Evolutionary conservation across 2,888 invertebrate species (phyloP), one percentile per base, ranked within the genome.

Genomic region (Oasisia sp.): DNA sequence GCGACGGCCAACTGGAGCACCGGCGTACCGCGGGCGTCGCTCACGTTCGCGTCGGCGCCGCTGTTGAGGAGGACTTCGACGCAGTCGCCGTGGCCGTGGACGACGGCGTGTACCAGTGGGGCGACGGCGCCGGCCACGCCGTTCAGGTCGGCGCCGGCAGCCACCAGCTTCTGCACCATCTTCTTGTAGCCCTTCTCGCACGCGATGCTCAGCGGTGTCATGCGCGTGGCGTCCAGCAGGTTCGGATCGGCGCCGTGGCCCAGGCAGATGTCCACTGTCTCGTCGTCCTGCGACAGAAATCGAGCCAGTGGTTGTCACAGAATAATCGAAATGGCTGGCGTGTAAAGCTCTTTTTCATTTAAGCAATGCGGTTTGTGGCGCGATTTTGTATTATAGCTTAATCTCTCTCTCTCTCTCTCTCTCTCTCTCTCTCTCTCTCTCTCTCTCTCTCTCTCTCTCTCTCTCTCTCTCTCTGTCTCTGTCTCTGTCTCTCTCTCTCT

Each of bases 131-230:
- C n/a, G 3, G 56, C 74, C 44, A 56, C 74, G 32, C 92, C 94
- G 50, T 93, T 92, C n/a, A 92, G 58, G 32, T 92, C 92, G 32
- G 93, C 94, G 32, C 94, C 94, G 32, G 92, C 93, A 27, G 92
- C 44, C 32, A 94, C 91, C 89, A 94, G 91, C 89, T 91, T 92
- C 90, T 93, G 91, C n/a, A 93, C 93, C 89, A 94, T 92, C 32
- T 92, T 91, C 44, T 45, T 44, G 91, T 93, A 92, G 56, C 94
- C 94, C 32, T 91, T 92, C 74, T 94, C 93, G 38, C 93, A 93
- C 50, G 94, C 94, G 19, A 94, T 91, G 56, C 93, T 93, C 56
- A 94, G 92, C 32, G 94, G 93, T 12, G 94, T 93, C 91, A 91
- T 89, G 90, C 92, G 92, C 89, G 91, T 89, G 19, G 90, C 92